Evolutionary conservation across 2,113 vertebrate species (phyloP).

Genomic region (Cercocebus atys): DNA sequence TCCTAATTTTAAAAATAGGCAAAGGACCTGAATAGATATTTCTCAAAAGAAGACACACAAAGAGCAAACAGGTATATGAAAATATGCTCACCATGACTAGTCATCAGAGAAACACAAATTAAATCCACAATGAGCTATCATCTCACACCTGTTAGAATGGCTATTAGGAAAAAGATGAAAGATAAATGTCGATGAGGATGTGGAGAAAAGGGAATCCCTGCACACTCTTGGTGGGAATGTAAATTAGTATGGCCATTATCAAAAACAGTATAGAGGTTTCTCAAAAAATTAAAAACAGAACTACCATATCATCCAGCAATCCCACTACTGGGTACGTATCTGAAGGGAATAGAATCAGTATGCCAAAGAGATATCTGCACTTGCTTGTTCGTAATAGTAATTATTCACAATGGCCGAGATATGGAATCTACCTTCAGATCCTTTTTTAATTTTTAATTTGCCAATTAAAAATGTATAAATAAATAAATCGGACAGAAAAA

Average conservation of each 20-base stretch:
- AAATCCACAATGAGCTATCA: neutral
- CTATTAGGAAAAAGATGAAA: neutral
- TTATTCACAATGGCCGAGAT: neutral
- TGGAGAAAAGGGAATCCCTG: neutral
- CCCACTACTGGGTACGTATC: neutral
- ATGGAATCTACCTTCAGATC: neutral
- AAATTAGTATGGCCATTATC: too few species aligned
- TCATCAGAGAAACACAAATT: neutral
- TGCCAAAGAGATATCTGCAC: neutral
- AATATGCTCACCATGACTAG: neutral
- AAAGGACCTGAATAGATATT: neutral
- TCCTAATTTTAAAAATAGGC: neutral
- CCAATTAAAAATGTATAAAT: neutral
- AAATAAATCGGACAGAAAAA: neutral
- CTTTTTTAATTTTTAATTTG: neutral
- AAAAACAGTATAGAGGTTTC: neutral
- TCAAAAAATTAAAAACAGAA: neutral
- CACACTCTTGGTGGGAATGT: neutral
- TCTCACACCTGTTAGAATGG: neutral
- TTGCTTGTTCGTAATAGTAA: neutral
- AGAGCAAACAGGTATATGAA: neutral
- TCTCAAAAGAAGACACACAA: neutral
- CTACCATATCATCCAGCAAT: neutral
- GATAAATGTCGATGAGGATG: neutral
- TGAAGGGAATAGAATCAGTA: neutral